Evolutionary conservation across 2,797 vertebrate species (phyloP), one percentile per base, ranked within the genome.

Genomic region (Neostethus bicornis): DNA sequence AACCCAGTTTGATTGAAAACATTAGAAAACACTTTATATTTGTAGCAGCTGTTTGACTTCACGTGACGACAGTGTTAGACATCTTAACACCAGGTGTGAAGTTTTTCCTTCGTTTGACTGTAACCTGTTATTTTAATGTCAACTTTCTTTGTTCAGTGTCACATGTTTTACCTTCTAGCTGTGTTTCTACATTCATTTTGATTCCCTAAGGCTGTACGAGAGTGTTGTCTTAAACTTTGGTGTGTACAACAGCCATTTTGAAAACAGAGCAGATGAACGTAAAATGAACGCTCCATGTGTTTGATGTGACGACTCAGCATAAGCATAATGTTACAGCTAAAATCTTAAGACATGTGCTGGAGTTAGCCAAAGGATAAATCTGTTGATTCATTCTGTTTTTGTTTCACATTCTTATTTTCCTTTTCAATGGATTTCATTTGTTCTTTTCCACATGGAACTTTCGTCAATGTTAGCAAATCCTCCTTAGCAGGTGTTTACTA

Each of bases 161-260:
- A 49, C 37, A 26, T 49, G 50, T 51, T 39, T 16, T 34, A 53
- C 65, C 32, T 35, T 88, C 89, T 23, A 92, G 91, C 87, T 85
- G 85, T 52, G 87, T 91, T 89, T 90, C 87, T 95, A 97, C 95
- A 98, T 98, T 98, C 95, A 96, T 90, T 76, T 90, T 56, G 47
- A 81, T 60, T 77, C 39, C 60, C 81, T 80, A 89, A 85, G 80
- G 82, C 81, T 80, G 61, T 65, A 61, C 81, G 91, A 88, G 75
- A 5, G 81, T 86, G 74, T 89, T 89, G 80, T 92, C 87, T 88
- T 85, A 83, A 31, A 86, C 92, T 95, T 96, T 95, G 92, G 93
- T 94, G 90, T 93, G 90, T 91, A 91, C 87, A 92, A 91, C 77
- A 84, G 84, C 83, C 85, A 81, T 90, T 71, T 85, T 87, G 82